A percentile compares a stretch with the other conserved stretches of the same genome.
Evolutionary conservation across 2,797 vertebrate genomes (phyloP).

Genomic region (Poeciliopsis infans): DNA sequence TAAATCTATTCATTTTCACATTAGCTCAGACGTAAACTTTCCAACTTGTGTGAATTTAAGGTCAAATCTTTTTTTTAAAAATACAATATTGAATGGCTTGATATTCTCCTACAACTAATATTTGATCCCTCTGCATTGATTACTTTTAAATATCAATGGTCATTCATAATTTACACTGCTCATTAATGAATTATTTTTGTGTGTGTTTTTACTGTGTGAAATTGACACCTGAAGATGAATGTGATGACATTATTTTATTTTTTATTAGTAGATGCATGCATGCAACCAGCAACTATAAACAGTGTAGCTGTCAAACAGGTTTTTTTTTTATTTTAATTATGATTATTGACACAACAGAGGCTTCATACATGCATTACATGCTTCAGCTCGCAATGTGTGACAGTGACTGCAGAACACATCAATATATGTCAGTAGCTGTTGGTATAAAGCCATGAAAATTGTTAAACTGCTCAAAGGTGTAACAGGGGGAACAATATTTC

Average conservation of each 20-base stretch:
- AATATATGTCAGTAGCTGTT: slow-evolving; percentile 44
- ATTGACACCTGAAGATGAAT: neutral
- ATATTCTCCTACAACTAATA: slow-evolving; percentile 14
- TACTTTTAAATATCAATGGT: slow-evolving; percentile 16
- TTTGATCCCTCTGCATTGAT: slow-evolving; percentile 18
- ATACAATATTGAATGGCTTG: neutral
- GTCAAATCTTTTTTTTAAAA: neutral
- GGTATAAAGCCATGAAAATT: slow-evolving; percentile 22
- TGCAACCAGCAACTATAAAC: slow-evolving; percentile 32
- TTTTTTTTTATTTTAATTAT: slow-evolving; percentile 16
- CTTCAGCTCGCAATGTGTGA: slow-evolving; percentile 47
- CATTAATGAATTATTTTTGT: neutral
- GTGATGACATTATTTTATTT: slow-evolving; percentile 11
- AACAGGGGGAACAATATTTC: slow-evolving; percentile 5
- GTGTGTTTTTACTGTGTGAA: slow-evolving; percentile 6
- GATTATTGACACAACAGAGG: slow-evolving; percentile 42
- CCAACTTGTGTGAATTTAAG: neutral
- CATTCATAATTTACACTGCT: slow-evolving; percentile 35
- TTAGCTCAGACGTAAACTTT: slow-evolving; percentile 1
- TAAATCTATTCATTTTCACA: neutral
- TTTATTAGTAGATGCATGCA: slow-evolving; percentile 34
- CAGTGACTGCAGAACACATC: slow-evolving; percentile 41
- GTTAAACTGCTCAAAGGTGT: slow-evolving; percentile 10
- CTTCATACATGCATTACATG: slow-evolving; percentile 54
- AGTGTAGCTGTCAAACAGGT: slow-evolving; percentile 34